Base-by-base conservation (phyloP, 2,888 invertebrate species). In the Watsonalla binaria region DNA sequence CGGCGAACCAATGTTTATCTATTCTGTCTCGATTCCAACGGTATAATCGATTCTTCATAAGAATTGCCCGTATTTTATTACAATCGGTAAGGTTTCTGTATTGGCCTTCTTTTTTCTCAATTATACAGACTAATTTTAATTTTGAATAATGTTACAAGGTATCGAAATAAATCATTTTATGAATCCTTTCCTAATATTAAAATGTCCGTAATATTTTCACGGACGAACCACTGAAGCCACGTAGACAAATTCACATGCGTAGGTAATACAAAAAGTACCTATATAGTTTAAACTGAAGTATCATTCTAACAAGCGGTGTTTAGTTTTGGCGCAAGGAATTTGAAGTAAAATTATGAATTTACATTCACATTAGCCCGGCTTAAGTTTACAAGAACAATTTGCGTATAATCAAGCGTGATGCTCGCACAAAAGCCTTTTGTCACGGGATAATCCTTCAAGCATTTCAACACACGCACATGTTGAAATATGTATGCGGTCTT, bases 351-450 rank as follows among this genome's bases (percentile, higher is more conserved):
- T 64, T 70, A 68, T 59, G 58, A 69, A 66, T 68, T 68, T 62
- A 60, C 54, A 58, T 53, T 42, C 50, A 52, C 62, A 60, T 68
- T 62, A 61, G 66, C 60, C 54, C 51, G 63, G 55, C 61, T 65
- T 66, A 66, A 55, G 61, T 49, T 53, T 53, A 68, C 57, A 58
- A 59, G 61, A 63, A 65, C 62, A 66, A 70, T 70, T 69, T 65
- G 58, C 52, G 66, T 68, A 68, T 66, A 65, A 68, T 68, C 60
- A 68, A 60, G 60, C 57, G 51, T 59, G 65, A 64, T 59, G 59
- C 57, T 58, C 14, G 46, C 57, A 62, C 57, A 60, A 70, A 66
- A 63, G 63, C 58, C 65, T 66, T 62, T 66, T 70, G 68, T 61
- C 56, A 45, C 49, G 50, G 54, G 54, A 66, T 70, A 58, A 66